These are phyloP conservation scores for Thalassaphorura encarpata DNA, from an alignment of 1,140 invertebrate genomes.

Conservation along the genomic window DNA sequence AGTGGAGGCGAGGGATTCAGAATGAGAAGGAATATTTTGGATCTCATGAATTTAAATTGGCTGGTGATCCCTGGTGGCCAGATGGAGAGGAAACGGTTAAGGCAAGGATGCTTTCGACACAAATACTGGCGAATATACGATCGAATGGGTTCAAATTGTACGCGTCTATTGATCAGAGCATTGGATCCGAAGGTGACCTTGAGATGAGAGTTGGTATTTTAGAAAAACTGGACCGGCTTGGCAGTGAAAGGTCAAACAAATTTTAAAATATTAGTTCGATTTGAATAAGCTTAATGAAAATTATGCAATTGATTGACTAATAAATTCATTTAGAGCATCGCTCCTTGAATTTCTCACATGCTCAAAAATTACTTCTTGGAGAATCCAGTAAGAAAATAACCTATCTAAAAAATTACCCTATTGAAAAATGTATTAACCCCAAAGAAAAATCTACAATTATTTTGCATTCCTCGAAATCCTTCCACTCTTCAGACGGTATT, in stretches of 20 bases:
- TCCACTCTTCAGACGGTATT: too few relatives aligned
- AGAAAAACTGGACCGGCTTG: slow-evolving; percentile 10
- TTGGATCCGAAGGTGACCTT: neutral
- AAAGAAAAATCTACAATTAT: too few relatives aligned
- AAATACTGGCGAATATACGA: slow-evolving; percentile 14
- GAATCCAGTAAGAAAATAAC: too few relatives aligned
- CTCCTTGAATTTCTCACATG: too few relatives aligned
- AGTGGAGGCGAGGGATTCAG: slow-evolving; percentile 20
- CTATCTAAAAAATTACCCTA: too few relatives aligned
- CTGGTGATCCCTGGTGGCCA: slow-evolving; percentile 19
- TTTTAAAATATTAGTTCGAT: too few relatives aligned
- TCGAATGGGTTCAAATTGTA: slow-evolving; percentile 21
- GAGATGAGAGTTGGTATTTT: slow-evolving; percentile 14
- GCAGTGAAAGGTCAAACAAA: slow-evolving; percentile 13
- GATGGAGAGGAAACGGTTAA: slow-evolving; percentile 5
- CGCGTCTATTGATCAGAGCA: slow-evolving; percentile 10
- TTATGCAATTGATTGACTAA: too few relatives aligned
- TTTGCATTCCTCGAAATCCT: too few relatives aligned
- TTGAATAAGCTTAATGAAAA: too few relatives aligned
- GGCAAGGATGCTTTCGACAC: slow-evolving; percentile 6
- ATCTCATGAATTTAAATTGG: slow-evolving; percentile 17
- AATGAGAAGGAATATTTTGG: slow-evolving; percentile 17
- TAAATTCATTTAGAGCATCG: too few relatives aligned
- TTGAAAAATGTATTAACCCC: too few relatives aligned
- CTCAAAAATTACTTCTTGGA: too few relatives aligned